Evolutionary conservation across 2,888 invertebrate species (phyloP), one percentile per base, ranked within the genome.

Genomic region (Norana najaformis): DNA sequence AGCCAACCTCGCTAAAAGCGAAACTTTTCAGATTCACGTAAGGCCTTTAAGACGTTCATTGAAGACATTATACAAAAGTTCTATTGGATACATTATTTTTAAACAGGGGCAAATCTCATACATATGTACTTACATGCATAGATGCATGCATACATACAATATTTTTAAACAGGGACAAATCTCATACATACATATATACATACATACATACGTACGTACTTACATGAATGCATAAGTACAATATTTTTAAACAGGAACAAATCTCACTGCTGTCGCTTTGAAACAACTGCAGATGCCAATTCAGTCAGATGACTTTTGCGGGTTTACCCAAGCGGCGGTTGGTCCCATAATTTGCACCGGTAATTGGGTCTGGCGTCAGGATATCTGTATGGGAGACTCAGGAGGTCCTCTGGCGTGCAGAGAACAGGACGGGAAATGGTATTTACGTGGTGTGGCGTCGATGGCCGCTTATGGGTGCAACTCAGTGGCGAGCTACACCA

Each of bases 231-330:
- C 18, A 41, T 14, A 41, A 6, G 47, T 47, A 2, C 23, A 1
- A n/a, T 69, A n/a, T 69, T 69, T 69, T 2, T 30, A n/a, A 69
- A 69, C 69, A 69, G 69, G n/a, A 1, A 69, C 4, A n/a, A 69
- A 69, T n/a, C 11, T n/a, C 11, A n/a, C 30, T n/a, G 2, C 69
- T 8, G n/a, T 69, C 30, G 30, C 69, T 69, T n/a, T 69, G 13
- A 69, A 69, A n/a, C 69, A 69, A 69, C 69, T 69, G n/a, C 30
- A 69, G 69, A 69, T 69, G 69, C 69, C 69, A 69, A n/a, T 69
- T 69, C 69, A 69, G 13, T 6, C 30, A 8, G 69, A 69, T n/a
- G 69, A 69, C 69, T 69, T 69, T n/a, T 69, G 69, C 69, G 69
- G 69, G 69, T 69, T 69, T n/a, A 69, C 69, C 11, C 30, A 8